Evolutionary conservation across 2,888 invertebrate genomes (phyloP), one percentile per base, ranked within the genome.

Genomic region (Andrena bucephala): DNA sequence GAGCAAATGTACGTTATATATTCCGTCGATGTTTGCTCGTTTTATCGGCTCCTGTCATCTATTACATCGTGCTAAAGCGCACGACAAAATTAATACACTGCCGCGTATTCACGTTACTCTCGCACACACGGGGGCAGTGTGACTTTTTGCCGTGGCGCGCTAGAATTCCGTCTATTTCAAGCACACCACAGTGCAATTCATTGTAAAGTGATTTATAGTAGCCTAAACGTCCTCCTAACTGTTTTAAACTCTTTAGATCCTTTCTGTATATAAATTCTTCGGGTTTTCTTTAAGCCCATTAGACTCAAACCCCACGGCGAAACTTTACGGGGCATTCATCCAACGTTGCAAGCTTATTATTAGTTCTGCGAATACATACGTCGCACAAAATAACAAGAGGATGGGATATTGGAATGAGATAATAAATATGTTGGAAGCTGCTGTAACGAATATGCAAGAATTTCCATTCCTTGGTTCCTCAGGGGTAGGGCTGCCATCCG

Each of bases 21-120:
- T 81, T 81, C 66, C 65, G 54, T 57, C 73, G 62, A 77, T 74
- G 74, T 77, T 76, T 73, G 66, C 66, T 52, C 70, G 70, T 62
- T 57, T 73, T 83, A 83, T 81, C 83, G 27, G n/a, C 54, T 42
- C 5, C 67, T 57, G 60, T 60, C 63, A 77, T 76, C 83, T 71
- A 48, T 73, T 60, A 57, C 52, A 29, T 54, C 48, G 54, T 59
- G 48, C 33, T 54, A 33, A 48, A n/a, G 60, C 62, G 1, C 50
- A 31, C 3, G 48, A 70, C 31, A 66, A 71, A 74, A 74, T 74
- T 78, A 81, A 73, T 67, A 59, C 36, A 42, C 65, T 5, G 66
- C 50, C 24, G 24, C 57, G 7, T 27, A 36, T 24, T 20, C 16
- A 8, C 16, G 29, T 20, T 24, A 27, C 57, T 13, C 24, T 8